These are phyloP conservation scores for Alitta virens DNA, from an alignment of 2,888 invertebrate species.

Conservation along the genomic window DNA sequence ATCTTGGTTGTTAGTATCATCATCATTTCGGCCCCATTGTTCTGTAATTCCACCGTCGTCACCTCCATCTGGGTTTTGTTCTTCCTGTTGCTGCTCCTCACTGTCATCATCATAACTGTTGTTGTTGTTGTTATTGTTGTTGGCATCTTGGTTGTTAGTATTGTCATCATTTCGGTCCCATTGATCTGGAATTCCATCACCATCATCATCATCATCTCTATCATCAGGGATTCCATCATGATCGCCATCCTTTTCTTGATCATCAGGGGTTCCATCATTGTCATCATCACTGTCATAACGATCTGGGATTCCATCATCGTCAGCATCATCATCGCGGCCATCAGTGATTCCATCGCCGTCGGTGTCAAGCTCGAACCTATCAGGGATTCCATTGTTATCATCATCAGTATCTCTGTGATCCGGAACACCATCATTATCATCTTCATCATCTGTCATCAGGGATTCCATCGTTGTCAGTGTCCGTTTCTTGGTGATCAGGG, in stretches of 20 bases:
- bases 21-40: background rate
- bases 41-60: background rate
- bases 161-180: background rate
- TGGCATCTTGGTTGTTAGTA: background rate
- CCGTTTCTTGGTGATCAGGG: background rate
- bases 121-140: background rate
- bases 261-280: slow-evolving; percentile 16
- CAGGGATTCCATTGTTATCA: slow-evolving; percentile 31
- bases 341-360: background rate
- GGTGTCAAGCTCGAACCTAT: background rate
- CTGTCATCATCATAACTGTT: background rate
- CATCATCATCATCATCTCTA: slow-evolving; percentile 12
- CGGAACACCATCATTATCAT: slow-evolving; percentile 13
- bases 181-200: slow-evolving; percentile 18
- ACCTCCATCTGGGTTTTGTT: background rate
- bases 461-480: background rate
- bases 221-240: slow-evolving; percentile 17
- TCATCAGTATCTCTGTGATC: slow-evolving; percentile 20
- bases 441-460: background rate
- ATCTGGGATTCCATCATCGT: slow-evolving; percentile 30
- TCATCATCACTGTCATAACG: background rate
- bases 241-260: slow-evolving; percentile 13
- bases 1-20: background rate
- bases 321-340: background rate
- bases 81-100: background rate